phyloP scores from a whole-genome alignment of 1,140 invertebrate species.

The Trichoplusia ni region DNA sequence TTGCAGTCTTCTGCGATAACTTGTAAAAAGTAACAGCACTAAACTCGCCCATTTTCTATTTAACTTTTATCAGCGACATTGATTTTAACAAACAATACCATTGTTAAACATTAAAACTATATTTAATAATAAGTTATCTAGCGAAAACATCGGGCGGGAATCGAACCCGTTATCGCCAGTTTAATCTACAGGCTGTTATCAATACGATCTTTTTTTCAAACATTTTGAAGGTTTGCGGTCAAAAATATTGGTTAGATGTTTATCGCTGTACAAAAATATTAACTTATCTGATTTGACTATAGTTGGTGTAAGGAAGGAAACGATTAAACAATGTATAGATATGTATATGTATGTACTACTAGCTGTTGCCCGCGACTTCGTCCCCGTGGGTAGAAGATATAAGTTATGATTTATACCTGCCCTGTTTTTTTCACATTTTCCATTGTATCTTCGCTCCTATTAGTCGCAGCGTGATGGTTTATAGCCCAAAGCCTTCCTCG shows the following conservation, averaged over 20 bases:
- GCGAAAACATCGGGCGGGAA: slow-evolving; percentile 60
- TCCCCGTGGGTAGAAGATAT: too few species aligned
- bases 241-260: slow-evolving; percentile 31
- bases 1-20: too few species aligned
- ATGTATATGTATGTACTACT: too few species aligned
- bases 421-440: too few species aligned
- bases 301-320: background rate
- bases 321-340: too few species aligned
- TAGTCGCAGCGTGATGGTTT: too few species aligned
- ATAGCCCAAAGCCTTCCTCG: too few species aligned
- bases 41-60: too few species aligned
- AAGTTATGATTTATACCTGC: too few species aligned
- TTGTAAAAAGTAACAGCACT: too few species aligned
- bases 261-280: slow-evolving; percentile 7
- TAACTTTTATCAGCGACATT: background rate
- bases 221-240: slow-evolving; percentile 31
- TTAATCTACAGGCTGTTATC: slow-evolving; percentile 63
- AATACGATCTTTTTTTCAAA: slow-evolving; percentile 56
- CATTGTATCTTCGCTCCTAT: too few species aligned
- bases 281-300: background rate
- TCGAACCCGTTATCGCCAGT: slow-evolving; percentile 59
- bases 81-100: background rate
- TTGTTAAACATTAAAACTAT: slow-evolving; percentile 22
- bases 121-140: slow-evolving; percentile 56
- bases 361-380: too few species aligned